A percentile compares a stretch with the other conserved stretches of the same genome.
These are phyloP conservation scores for Chelonoidis abingdonii DNA, from an alignment of 2,113 vertebrate species.

Conservation along the genomic window DNA sequence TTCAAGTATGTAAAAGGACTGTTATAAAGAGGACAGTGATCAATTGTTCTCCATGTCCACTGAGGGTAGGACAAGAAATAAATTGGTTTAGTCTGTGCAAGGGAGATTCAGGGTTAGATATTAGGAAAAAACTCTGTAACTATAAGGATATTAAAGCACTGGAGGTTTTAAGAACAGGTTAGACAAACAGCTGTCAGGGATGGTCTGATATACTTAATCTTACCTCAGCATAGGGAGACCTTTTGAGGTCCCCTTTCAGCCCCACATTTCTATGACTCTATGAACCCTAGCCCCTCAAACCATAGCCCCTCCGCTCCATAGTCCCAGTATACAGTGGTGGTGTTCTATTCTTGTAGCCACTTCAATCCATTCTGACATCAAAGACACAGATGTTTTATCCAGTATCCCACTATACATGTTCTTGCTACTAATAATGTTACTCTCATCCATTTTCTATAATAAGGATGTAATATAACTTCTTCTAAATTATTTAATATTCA, in stretches of 20 bases:
- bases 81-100: not conserved
- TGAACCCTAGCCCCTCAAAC: not conserved
- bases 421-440: not conserved
- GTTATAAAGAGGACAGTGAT: not conserved
- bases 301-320: not conserved
- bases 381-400: not conserved
- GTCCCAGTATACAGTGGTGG: not conserved
- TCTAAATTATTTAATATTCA: not conserved
- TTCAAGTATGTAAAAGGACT: no score
- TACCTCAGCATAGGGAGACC: not conserved
- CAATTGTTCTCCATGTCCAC: no score
- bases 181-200: not conserved
- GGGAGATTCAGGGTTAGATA: not conserved
- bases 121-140: not conserved
- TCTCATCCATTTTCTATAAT: not conserved
- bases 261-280: not conserved
- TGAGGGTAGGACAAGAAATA: not conserved
- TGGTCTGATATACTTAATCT: not conserved
- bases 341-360: not conserved
- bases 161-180: not conserved
- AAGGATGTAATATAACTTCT: not conserved
- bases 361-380: not conserved
- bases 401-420: not conserved
- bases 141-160: not conserved
- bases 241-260: not conserved